Evolutionary conservation across 2,113 vertebrate genomes (phyloP), one percentile per base, ranked within the genome.

Genomic region (Bucco capensis): DNA sequence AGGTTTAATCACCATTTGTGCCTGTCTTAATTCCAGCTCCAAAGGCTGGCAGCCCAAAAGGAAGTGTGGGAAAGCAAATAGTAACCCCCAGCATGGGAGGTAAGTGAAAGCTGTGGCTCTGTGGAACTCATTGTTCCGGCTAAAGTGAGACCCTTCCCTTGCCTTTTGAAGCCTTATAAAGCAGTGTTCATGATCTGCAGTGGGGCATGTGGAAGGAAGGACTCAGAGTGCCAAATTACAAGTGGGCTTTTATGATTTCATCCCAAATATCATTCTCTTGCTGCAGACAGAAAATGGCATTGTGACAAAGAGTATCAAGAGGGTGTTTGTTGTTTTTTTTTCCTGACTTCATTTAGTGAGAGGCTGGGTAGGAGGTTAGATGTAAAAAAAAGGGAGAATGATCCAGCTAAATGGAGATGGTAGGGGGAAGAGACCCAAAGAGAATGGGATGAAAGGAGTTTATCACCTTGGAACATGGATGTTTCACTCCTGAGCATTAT

Each of bases 61-160:
- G 83, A 77, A 93, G 90, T 93, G 92, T 95, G 94, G 93, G 88
- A 96, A 93, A 96, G 94, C 93, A 94, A 96, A 95, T 12, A 95
- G 88, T 65, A 90, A 93, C 80, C 86, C 92, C 49, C 93, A 93
- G 93, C 93, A 90, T 91, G 94, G 92, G 88, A 94, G 93, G 77
- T 49, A 17, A 96, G 93, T 72, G 83, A 93, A 95, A 95, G 86
- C 92, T 93, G 80, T 75, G 83, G 66, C 92, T 95, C 88, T 93
- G 92, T 49, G 93, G 91, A 87, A 75, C 2, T 15, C 71, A 65
- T 95, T 93, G 94, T 95, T 95, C 92, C 83, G 75, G 65, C 90
- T 75, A 75, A 93, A 93, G 76, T 69, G 65, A 75, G 80, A 92
- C 44, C 84, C 67, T 79, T 88, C 80, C 61, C 76, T 67, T 74